Evolutionary conservation across 2,888 invertebrate species (phyloP).

Genomic region (Muscina levida): DNA sequence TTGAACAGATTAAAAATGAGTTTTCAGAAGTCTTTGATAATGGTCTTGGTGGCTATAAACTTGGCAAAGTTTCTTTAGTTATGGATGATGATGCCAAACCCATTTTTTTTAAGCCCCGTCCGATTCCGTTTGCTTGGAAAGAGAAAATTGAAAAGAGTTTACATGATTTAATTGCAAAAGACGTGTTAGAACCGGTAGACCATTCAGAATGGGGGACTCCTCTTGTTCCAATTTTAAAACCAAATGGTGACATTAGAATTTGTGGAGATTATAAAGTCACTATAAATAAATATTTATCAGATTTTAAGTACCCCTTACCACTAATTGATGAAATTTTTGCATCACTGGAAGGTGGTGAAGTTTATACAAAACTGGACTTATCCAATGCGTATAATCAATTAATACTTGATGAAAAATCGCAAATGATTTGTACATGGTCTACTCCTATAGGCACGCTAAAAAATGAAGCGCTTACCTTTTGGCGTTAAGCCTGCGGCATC

Average conservation of each 20-base stretch:
- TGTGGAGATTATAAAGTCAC: conserved; percentile 44
- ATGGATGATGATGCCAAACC: conserved; percentile 29
- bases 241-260: conserved; percentile 37
- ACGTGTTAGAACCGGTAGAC: conserved; percentile 44
- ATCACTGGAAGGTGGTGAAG: conserved; percentile 4
- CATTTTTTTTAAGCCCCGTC: neutral
- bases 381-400: conserved; percentile 43
- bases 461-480: no score
- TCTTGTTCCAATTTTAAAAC: conserved; percentile 43
- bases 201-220: conserved; percentile 54
- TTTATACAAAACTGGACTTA: conserved; percentile 19
- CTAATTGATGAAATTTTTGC: conserved; percentile 40
- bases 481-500: no score
- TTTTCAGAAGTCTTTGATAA: conserved; percentile 47
- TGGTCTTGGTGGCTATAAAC: conserved; percentile 32
- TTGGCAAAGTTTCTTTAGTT: conserved; percentile 28
- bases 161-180: conserved; percentile 20
- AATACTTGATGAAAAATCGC: conserved; percentile 33
- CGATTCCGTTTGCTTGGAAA: conserved; percentile 38
- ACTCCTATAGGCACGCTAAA: conserved; percentile 44
- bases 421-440: conserved; percentile 31
- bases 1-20: conserved; percentile 37
- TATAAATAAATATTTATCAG: conserved; percentile 39
- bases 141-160: conserved; percentile 37
- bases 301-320: conserved; percentile 43